phyloP scores from a whole-genome alignment of 2,113 vertebrate genomes.

The Ondatra zibethicus region DNA sequence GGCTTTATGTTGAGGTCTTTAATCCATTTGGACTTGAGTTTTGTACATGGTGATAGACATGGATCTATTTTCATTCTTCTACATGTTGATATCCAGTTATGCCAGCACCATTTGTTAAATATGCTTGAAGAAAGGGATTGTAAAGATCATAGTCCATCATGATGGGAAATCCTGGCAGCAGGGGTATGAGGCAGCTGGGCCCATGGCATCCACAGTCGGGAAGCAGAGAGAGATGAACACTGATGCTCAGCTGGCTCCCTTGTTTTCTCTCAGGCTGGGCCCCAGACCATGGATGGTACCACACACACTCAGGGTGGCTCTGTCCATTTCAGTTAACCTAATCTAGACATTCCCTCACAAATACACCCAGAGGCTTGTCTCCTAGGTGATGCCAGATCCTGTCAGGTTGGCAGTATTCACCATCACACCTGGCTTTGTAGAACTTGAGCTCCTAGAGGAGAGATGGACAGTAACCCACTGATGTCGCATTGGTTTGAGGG shows the following conservation, averaged over 20 bases:
- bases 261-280: background rate
- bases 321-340: background rate
- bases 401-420: background rate
- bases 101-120: too few species aligned
- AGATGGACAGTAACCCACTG: background rate
- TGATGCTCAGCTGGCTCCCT: background rate
- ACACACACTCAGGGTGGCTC: background rate
- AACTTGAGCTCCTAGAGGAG: background rate
- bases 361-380: background rate
- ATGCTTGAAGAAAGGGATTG: too few species aligned
- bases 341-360: background rate
- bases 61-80: too few species aligned
- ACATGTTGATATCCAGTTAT: too few species aligned
- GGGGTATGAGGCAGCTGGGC: background rate
- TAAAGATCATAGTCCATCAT: background rate
- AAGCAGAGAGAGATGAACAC: background rate
- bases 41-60: too few species aligned
- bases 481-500: background rate
- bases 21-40: too few species aligned
- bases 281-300: background rate
- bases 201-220: background rate
- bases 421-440: background rate
- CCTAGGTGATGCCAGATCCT: background rate
- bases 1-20: too few species aligned
- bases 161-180: background rate